Percentiles rank a stretch among this genome's conserved stretches.
These are phyloP conservation scores for Molanna angustata DNA, from an alignment of 2,888 invertebrate genomes.

Conservation along the genomic window DNA sequence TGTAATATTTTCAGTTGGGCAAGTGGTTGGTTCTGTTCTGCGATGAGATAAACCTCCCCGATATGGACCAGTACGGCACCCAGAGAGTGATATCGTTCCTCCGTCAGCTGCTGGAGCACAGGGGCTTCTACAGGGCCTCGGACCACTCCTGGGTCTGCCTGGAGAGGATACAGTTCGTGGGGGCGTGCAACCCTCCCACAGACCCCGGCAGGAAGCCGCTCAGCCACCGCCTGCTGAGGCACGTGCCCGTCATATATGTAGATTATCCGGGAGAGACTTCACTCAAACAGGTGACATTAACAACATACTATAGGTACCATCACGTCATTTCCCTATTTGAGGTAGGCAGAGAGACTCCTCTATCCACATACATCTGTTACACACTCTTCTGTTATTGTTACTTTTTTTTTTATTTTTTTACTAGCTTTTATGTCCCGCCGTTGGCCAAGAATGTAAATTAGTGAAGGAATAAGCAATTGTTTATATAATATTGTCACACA, in stretches of 20 bases:
- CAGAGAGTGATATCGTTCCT: constrained; percentile 99
- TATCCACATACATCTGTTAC: too few species aligned
- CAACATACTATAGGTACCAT: too few species aligned
- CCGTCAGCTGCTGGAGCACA: constrained; percentile 95
- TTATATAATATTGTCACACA: too few species aligned
- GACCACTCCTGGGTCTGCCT: constrained; percentile 97
- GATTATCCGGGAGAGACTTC: constrained; percentile 99
- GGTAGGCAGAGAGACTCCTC: too few species aligned
- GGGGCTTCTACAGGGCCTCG: constrained; percentile 83
- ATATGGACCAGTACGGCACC: constrained; percentile 96
- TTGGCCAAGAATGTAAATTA: too few species aligned
- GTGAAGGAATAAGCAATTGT: too few species aligned
- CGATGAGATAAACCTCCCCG: constrained; percentile 99
- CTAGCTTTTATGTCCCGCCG: too few species aligned
- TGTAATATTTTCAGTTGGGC: constrained; percentile 63
- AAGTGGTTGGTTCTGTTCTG: constrained; percentile 99
- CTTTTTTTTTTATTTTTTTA: too few species aligned
- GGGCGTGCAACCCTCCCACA: constrained; percentile 99
- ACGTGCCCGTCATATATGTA: constrained; percentile 98
- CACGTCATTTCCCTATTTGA: too few species aligned
- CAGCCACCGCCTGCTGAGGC: constrained; percentile 82
- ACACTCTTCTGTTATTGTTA: too few species aligned
- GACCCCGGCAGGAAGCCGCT: constrained; percentile 98
- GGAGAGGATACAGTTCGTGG: constrained; percentile 98
- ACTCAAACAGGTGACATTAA: constrained; percentile 72